Base-by-base conservation (phyloP, 2,888 invertebrate species). In the Cabera pusaria region DNA sequence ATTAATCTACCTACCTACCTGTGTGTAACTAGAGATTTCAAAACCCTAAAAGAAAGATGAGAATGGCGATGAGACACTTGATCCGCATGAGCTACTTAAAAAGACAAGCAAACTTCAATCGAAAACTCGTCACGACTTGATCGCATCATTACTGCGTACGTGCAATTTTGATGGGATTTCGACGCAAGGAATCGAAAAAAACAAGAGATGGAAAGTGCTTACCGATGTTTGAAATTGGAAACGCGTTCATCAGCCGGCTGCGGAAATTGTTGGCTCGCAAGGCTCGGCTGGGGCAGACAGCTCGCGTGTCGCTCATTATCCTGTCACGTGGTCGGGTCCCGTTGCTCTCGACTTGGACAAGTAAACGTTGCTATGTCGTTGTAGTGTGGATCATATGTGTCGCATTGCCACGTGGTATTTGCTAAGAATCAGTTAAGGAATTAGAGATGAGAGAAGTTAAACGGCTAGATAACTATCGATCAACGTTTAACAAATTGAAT, bases 181-280 rank as follows among this genome's bases (percentile, higher is more conserved):
- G 31, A 42, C 35, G 35, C 26, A 29, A 25, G 54, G 60, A 61
- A 63, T 61, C 59, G 61, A 54, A 66, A 77, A 14, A 74, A 77
- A 74, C 67, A 71, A 75, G 64, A 67, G 68, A 72, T 73, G 62
- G 69, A 73, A 78, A 77, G 72, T 73, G 80, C 64, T 75, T 75
- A 81, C 72, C 76, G 78, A 77, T 71, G 77, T 82, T 71, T 83
- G 77, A 84, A 85, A 86, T 83, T 84, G 82, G 80, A 82, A 81
- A 72, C 76, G 76, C 73, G 75, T 77, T 78, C 78, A 72, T 82
- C 81, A 76, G 46, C 40, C 43, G 73, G 54, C 59, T 60, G 72
- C 80, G 83, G 80, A 85, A 85, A 84, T 85, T 82, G 82, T 78
- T 67, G 78, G 76, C 69, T 72, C 72, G 61, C 54, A 56, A 48